Evolutionary conservation across 2,113 vertebrate genomes (phyloP).

Genomic region (Pelodiscus sinensis): DNA sequence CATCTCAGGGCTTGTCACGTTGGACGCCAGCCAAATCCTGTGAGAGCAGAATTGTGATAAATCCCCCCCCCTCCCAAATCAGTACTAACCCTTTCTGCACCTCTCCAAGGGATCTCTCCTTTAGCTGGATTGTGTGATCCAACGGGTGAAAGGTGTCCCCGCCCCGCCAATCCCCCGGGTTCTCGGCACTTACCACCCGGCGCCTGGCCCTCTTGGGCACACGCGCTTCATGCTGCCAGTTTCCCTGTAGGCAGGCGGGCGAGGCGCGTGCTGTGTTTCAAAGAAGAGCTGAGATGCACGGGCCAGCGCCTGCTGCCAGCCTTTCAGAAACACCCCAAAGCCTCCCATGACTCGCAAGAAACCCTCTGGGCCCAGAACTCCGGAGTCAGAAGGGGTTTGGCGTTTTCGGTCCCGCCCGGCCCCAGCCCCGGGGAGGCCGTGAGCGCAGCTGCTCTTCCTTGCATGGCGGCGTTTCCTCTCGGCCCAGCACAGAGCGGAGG

Average conservation of each 20-base stretch:
- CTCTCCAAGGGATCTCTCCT: no score
- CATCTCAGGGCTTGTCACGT: neutral
- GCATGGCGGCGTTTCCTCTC: neutral
- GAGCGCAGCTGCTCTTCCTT: neutral
- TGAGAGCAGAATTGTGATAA: no score
- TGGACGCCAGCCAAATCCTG: fast-evolving
- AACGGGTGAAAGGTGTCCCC: no score
- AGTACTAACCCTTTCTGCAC: no score
- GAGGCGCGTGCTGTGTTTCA: neutral
- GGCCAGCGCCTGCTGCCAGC: neutral
- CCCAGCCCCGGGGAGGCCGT: neutral
- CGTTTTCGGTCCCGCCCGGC: neutral
- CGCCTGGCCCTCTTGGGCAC: neutral
- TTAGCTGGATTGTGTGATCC: no score
- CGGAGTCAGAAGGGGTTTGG: fast-evolving
- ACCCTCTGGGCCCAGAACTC: neutral
- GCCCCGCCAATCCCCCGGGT: neutral
- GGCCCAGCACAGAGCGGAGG: neutral
- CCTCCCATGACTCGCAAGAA: neutral
- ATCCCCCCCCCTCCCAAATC: no score
- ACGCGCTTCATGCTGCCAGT: neutral
- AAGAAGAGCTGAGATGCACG: neutral
- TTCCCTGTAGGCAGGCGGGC: neutral
- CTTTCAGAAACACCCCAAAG: neutral
- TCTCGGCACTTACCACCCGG: neutral